These are phyloP conservation scores for Bicyclus anynana DNA, from an alignment of 1,140 invertebrate species.

Conservation along the genomic window DNA sequence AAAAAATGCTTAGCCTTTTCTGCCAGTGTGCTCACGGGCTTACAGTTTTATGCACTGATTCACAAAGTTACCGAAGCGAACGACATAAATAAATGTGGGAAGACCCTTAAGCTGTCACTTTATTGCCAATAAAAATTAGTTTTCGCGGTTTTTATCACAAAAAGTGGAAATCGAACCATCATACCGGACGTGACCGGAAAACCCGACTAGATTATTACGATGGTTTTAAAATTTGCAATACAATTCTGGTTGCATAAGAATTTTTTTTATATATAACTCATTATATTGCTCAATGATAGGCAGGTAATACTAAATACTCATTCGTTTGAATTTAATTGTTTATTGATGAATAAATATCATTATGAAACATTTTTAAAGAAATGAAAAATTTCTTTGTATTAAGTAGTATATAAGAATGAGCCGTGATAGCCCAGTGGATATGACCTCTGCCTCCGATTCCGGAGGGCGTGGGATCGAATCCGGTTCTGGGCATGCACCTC, in stretches of 20 bases:
- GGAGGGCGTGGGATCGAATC: no score
- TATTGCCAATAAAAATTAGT: conserved; percentile 1
- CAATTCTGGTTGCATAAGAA: not conserved
- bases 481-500: no score
- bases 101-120: not conserved
- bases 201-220: not conserved
- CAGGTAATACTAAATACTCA: not conserved
- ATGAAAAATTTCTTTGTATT: no score
- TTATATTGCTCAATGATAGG: not conserved
- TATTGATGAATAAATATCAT: no score
- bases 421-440: no score
- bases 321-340: no score
- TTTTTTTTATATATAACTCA: not conserved
- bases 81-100: not conserved
- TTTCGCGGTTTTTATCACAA: not conserved
- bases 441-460: no score
- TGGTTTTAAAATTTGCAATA: not conserved
- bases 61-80: not conserved
- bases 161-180: not conserved
- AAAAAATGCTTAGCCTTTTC: not conserved
- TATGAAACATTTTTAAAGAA: no score
- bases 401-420: no score
- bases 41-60: not conserved
- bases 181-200: conserved; percentile 3
- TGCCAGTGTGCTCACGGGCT: not conserved